Evolutionary conservation across 2,888 invertebrate genomes (phyloP), one percentile per base, ranked within the genome.

Genomic region (Chrysopilus asiliformis): DNA sequence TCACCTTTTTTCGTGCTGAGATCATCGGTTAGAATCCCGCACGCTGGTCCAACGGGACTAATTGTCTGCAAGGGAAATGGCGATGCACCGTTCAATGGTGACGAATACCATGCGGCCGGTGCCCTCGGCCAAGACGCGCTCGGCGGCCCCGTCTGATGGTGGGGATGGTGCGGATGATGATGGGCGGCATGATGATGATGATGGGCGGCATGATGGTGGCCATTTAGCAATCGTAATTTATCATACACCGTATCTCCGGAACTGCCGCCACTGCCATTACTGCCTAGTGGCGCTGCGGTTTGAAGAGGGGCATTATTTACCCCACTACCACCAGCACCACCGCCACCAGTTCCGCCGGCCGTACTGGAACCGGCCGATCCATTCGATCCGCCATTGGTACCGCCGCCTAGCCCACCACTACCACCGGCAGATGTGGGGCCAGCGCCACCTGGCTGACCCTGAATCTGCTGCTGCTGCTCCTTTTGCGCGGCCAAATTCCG

Each of bases 401-500:
- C 35, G n/a, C 20, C 10, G 4, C 30, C 38, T 15, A 28, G 36
- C 6, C 35, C 38, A 17, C 28, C 38, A 6, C 22, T 42, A 26
- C n/a, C 32, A n/a, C 17, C 10, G 18, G 12, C 28, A 16, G 25
- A 24, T 20, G 27, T 35, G 25, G 19, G 25, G 32, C 31, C 41
- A 34, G 9, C 24, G 2, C 15, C 10, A n/a, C 20, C 24, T 20
- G 38, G 39, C 13, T 38, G 39, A 16, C 25, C 25, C 48, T 60
- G 60, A 38, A 61, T 62, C 40, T 59, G 59, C 15, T 59, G 58
- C 51, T 87, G 86, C 63, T 89, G 89, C 66, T 93, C 95, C 65
- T 94, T 97, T 66, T 93, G 91, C 34, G 91, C 87, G 17, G 94
- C 91, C 53, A 97, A 71, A 68, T 95, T 97, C 45, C 97, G 72